Percentiles rank a stretch among this genome's conserved stretches.
Evolutionary conservation across 2,113 vertebrate species (phyloP).

Genomic region (Megaceryle torquata): DNA sequence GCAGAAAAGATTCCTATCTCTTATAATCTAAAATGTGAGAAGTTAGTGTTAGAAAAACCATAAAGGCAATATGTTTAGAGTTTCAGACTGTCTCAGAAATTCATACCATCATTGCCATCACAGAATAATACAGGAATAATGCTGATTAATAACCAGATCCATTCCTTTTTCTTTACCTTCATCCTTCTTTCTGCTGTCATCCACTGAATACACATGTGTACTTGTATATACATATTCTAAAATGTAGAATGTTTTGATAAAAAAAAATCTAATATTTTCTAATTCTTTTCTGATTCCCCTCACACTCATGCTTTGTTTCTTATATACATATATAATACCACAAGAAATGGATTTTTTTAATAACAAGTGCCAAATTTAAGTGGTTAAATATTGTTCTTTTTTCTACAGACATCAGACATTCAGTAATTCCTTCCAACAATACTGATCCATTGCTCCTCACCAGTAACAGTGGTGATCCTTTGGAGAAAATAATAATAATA

Average conservation of each 20-base stretch:
- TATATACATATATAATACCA: background rate
- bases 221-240: background rate
- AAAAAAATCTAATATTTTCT: background rate
- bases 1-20: background rate
- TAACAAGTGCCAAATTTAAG: background rate
- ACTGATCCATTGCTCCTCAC: background rate
- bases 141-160: background rate
- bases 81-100: background rate
- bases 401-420: background rate
- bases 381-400: background rate
- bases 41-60: background rate
- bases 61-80: background rate
- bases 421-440: background rate
- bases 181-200: background rate
- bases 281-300: background rate
- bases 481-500: background rate
- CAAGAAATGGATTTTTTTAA: background rate
- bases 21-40: background rate
- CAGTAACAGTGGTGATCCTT: background rate
- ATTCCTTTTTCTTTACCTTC: background rate
- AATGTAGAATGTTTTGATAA: background rate
- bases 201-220: background rate
- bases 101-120: background rate
- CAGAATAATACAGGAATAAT: background rate
- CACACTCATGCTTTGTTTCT: background rate